Evolutionary conservation across 2,888 invertebrate species (phyloP).

Genomic region (Eupithecia exiguata): DNA sequence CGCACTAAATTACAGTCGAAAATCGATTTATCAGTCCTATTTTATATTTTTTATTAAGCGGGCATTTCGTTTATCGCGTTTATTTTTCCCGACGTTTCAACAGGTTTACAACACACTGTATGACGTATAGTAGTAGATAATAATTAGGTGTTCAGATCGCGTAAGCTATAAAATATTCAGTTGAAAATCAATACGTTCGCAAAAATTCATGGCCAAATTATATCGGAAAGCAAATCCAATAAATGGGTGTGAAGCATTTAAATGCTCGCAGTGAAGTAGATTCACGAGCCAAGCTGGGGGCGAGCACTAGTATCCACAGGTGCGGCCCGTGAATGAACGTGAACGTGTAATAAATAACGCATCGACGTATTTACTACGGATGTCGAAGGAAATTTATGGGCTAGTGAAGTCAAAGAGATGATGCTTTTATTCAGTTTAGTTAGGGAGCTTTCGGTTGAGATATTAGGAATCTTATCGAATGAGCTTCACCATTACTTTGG

Average conservation of each 20-base stretch:
- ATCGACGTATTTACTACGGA: conserved; percentile 12
- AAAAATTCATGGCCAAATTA: neutral
- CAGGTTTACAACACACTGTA: no score
- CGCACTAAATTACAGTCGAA: no score
- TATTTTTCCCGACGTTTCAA: no score
- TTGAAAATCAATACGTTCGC: neutral
- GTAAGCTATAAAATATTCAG: neutral
- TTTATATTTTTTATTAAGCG: no score
- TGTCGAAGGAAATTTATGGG: neutral
- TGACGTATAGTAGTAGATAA: no score
- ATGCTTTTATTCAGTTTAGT: neutral
- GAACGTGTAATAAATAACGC: conserved; percentile 2
- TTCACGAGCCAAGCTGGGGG: neutral
- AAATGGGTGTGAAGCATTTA: neutral
- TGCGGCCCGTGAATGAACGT: conserved; percentile 8
- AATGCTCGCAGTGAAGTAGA: neutral
- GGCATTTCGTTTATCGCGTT: no score
- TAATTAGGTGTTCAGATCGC: no score
- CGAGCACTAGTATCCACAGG: conserved; percentile 3
- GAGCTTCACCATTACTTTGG: neutral
- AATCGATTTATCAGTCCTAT: no score
- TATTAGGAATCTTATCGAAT: neutral
- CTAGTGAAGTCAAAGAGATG: neutral
- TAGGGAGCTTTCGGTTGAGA: neutral
- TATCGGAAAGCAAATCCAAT: neutral